Evolutionary conservation across 2,797 vertebrate genomes (phyloP).

Genomic region (Hylomyscus alleni): DNA sequence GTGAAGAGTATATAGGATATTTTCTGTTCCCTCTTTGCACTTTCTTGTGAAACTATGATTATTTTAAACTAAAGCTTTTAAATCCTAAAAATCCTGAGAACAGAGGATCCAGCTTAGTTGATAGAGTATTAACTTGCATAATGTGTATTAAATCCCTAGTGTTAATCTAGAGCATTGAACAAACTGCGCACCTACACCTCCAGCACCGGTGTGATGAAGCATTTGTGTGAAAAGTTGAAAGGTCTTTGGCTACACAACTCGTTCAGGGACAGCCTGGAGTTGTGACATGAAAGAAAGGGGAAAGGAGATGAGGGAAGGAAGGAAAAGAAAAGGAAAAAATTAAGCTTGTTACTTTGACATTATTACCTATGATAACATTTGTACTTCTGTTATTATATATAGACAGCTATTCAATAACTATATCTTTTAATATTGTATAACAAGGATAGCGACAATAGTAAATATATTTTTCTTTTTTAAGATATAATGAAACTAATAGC

Average conservation of each 20-base stretch:
- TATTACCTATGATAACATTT: not conserved
- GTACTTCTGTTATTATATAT: not conserved
- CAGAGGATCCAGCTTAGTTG: not conserved
- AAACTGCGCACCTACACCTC: not conserved
- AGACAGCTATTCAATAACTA: not conserved
- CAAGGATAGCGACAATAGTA: too few relatives aligned
- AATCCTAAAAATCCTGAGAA: not conserved
- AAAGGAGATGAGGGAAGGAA: not conserved
- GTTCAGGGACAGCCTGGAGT: not conserved
- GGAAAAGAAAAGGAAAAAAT: not conserved
- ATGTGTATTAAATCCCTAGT: not conserved
- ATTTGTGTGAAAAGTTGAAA: not conserved
- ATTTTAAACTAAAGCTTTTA: slow-evolving; percentile 5
- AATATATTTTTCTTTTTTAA: not conserved
- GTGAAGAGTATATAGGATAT: not conserved
- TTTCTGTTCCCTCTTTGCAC: not conserved
- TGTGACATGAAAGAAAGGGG: not conserved
- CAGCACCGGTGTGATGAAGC: not conserved
- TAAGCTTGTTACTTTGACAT: not conserved
- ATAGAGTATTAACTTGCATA: not conserved
- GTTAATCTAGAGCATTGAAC: not conserved
- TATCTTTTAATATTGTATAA: not conserved
- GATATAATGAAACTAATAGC: not conserved
- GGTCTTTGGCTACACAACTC: not conserved
- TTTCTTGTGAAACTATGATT: not conserved